Percentiles rank a stretch among this genome's conserved stretches.
phyloP scores from a whole-genome alignment of 2,888 invertebrate species.

The Drosophila nigritarsus region DNA sequence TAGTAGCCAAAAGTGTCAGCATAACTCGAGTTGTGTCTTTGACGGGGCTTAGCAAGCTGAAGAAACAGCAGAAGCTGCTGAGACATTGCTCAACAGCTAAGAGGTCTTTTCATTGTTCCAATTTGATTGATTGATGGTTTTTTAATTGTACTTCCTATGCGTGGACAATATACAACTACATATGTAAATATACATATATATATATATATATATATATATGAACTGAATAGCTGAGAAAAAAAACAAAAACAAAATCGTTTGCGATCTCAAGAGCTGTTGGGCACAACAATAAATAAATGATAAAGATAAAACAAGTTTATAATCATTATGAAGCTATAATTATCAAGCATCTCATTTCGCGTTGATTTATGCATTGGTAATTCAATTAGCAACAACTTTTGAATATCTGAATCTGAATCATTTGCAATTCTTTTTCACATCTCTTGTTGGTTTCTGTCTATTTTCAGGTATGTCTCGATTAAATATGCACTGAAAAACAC shows the following conservation, averaged over 20 bases:
- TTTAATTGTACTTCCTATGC: conserved; percentile 45
- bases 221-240: conserved; percentile 29
- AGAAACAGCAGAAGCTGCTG: conserved; percentile 31
- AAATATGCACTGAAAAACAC: conserved; percentile 43
- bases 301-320: conserved; percentile 30
- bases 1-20: conserved; percentile 25
- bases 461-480: conserved; percentile 67
- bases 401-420: conserved; percentile 10
- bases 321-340: conserved; percentile 15
- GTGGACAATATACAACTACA: conserved; percentile 1
- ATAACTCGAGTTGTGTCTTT: conserved; percentile 7
- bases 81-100: conserved; percentile 23
- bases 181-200: background rate
- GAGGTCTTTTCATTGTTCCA: conserved; percentile 19
- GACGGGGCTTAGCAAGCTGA: background rate
- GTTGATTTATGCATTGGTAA: conserved; percentile 73
- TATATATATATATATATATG: background rate
- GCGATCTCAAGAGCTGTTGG: conserved; percentile 1
- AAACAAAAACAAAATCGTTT: conserved; percentile 24
- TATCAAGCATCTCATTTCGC: conserved; percentile 33
- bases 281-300: background rate
- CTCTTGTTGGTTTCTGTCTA: conserved; percentile 18
- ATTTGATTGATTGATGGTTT: conserved; percentile 46
- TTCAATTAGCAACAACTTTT: conserved; percentile 60
- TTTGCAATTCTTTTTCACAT: conserved; percentile 13